Percentiles rank a stretch among this genome's conserved stretches.
These are phyloP conservation scores for Phaethornis superciliosus DNA, from an alignment of 2,113 vertebrate genomes.

Conservation along the genomic window DNA sequence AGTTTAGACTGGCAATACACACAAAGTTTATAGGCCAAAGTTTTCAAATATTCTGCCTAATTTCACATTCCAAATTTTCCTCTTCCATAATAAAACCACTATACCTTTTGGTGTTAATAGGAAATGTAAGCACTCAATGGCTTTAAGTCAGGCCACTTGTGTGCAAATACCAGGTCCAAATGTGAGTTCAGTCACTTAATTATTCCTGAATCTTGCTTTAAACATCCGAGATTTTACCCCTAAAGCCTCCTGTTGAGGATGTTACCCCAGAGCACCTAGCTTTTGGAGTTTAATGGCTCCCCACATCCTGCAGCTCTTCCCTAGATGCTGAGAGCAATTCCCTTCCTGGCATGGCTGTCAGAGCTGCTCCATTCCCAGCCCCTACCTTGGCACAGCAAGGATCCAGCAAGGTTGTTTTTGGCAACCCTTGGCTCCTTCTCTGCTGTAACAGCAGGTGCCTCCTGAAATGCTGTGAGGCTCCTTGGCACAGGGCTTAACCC, in stretches of 20 bases:
- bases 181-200: background rate
- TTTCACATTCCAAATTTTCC: constrained; percentile 26
- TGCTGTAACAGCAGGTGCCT: background rate
- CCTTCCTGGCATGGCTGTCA: fast-evolving
- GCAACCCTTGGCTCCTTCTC: background rate
- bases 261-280: background rate
- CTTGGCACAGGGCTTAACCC: background rate
- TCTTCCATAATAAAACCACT: background rate
- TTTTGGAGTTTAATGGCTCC: background rate
- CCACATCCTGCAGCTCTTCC: background rate
- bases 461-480: background rate
- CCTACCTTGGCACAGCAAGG: background rate
- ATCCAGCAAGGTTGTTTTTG: background rate
- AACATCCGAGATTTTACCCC: background rate
- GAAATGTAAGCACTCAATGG: background rate
- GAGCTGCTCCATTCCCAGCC: background rate
- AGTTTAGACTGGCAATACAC: background rate
- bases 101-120: background rate
- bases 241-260: background rate
- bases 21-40: constrained; percentile 6
- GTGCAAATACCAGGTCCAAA: background rate
- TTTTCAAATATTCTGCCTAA: constrained; percentile 29
- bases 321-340: background rate
- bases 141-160: background rate
- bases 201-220: background rate